Percentiles rank a stretch among this genome's conserved stretches.
phyloP scores from a whole-genome alignment of 2,113 vertebrate species.

The Chaenocephalus aceratus region DNA sequence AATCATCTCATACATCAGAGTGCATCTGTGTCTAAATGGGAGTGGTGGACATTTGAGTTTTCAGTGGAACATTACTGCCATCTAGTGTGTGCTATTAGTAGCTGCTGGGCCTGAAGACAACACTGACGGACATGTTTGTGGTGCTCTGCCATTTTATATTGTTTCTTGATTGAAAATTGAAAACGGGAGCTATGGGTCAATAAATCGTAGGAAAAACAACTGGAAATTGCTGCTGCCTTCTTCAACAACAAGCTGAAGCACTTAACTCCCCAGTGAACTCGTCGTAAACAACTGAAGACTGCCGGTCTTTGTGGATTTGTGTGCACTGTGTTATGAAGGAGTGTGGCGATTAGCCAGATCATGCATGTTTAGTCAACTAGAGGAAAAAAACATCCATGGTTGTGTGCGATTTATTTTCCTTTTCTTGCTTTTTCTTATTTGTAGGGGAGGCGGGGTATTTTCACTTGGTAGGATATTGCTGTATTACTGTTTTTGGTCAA shows the following conservation, averaged over 20 bases:
- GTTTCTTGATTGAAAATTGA: slow-evolving; percentile 15
- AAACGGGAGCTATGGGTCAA: not conserved
- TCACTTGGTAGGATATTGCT: no score
- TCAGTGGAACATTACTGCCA: slow-evolving; percentile 74
- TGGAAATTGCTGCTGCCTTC: not conserved
- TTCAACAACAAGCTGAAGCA: not conserved
- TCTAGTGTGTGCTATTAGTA: slow-evolving; percentile 59
- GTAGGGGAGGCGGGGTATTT: no score
- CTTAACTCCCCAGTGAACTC: not conserved
- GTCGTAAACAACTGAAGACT: not conserved
- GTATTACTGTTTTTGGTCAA: no score
- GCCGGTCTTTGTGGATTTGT: not conserved
- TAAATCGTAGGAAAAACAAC: not conserved
- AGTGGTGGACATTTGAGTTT: slow-evolving; percentile 36
- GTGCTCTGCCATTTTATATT: not conserved
- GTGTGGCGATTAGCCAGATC: not conserved
- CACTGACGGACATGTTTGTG: not conserved
- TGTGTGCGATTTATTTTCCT: no score
- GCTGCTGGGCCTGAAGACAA: not conserved
- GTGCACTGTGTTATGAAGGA: not conserved
- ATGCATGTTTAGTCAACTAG: not conserved
- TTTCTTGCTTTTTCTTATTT: no score
- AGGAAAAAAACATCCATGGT: not conserved
- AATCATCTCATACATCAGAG: slow-evolving; percentile 36
- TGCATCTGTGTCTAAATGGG: slow-evolving; percentile 27